A percentile compares a stretch with the other conserved stretches of the same genome.
These are phyloP conservation scores for Pollenia angustigena DNA, from an alignment of 2,888 invertebrate species.

Conservation along the genomic window DNA sequence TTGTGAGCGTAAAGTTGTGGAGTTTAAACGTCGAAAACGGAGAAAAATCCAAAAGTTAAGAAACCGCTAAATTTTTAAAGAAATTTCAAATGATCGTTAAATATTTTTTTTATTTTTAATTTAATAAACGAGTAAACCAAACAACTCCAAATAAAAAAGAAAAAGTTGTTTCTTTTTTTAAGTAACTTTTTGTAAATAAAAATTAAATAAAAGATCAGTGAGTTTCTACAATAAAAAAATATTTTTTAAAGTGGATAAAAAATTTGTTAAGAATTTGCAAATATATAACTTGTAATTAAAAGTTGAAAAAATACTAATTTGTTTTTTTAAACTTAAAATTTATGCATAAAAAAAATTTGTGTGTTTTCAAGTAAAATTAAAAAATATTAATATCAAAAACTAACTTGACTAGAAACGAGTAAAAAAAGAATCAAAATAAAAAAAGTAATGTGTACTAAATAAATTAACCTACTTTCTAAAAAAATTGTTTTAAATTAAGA, in stretches of 20 bases:
- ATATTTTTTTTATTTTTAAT: slow-evolving; percentile 13
- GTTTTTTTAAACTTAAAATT: slow-evolving; percentile 19
- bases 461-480: slow-evolving; percentile 60
- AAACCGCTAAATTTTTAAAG: slow-evolving; percentile 52
- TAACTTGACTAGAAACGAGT: slow-evolving; percentile 25
- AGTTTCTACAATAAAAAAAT: slow-evolving; percentile 50
- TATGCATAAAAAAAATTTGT: neutral
- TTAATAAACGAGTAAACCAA: slow-evolving; percentile 34
- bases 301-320: slow-evolving; percentile 10
- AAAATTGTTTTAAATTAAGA: slow-evolving; percentile 19
- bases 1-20: slow-evolving; percentile 73
- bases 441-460: slow-evolving; percentile 24
- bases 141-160: slow-evolving; percentile 23
- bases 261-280: slow-evolving; percentile 3
- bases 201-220: slow-evolving; percentile 61
- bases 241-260: slow-evolving; percentile 16
- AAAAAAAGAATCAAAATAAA: slow-evolving; percentile 13
- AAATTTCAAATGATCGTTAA: slow-evolving; percentile 68
- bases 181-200: slow-evolving; percentile 10
- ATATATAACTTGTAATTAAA: slow-evolving; percentile 22
- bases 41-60: slow-evolving; percentile 20
- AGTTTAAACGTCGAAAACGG: slow-evolving; percentile 69
- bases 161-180: slow-evolving; percentile 49
- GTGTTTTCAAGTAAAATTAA: neutral
- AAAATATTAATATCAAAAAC: neutral